Percentiles rank a stretch among this genome's conserved stretches.
Evolutionary conservation across 2,888 invertebrate species (phyloP).

Genomic region (Poecilobothrus nobilitatus): DNA sequence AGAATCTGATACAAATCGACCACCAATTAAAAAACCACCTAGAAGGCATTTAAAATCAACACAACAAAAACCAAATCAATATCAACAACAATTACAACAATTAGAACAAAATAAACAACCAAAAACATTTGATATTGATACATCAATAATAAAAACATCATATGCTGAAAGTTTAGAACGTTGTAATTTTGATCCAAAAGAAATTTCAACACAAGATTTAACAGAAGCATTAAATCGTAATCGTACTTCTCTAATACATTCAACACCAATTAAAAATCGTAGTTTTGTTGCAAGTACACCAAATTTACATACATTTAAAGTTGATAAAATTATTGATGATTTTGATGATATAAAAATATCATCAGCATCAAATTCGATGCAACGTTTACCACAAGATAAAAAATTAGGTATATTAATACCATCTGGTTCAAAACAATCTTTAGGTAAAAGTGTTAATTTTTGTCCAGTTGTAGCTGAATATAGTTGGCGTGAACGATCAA

Average conservation of each 20-base stretch:
- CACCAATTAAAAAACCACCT: background rate
- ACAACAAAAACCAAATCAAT: conserved; percentile 21
- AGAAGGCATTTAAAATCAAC: conserved; percentile 17
- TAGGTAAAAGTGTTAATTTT: conserved; percentile 62
- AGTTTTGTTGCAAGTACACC: conserved; percentile 51
- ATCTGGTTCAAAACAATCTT: conserved; percentile 37
- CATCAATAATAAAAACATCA: conserved; percentile 39
- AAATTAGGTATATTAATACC: conserved; percentile 42
- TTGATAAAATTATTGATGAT: conserved; percentile 29
- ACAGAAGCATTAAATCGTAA: conserved; percentile 2
- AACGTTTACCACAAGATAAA: conserved; percentile 46
- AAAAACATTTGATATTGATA: conserved; percentile 41
- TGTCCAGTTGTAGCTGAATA: conserved; percentile 73
- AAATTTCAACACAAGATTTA: conserved; percentile 23
- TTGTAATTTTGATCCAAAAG: conserved; percentile 37
- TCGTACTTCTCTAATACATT: background rate
- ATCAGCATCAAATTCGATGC: conserved; percentile 54
- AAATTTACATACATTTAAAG: conserved; percentile 47
- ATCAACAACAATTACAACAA: background rate
- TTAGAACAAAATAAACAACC: background rate
- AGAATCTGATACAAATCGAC: background rate
- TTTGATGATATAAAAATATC: conserved; percentile 50
- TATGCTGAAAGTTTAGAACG: conserved; percentile 42
- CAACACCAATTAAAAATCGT: conserved; percentile 27
- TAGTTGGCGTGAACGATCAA: conserved; percentile 61